Base-by-base conservation (phyloP, 2,888 invertebrate species). In the Meganola albula region DNA sequence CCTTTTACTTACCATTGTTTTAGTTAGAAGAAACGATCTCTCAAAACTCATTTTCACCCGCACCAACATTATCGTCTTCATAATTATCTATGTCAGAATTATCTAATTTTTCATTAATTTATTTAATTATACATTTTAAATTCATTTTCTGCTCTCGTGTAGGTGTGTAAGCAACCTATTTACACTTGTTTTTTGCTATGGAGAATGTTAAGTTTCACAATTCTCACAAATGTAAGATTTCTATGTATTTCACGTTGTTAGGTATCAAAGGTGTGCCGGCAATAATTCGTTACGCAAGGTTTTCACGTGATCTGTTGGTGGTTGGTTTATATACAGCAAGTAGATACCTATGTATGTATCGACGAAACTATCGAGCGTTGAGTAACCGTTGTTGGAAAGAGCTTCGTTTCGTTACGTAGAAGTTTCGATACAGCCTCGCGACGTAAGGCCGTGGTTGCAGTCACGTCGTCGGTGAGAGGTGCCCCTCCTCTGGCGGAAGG, bases 371-470 rank as follows among this genome's bases (percentile, higher is more conserved):
- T 82, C 71, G 67, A 63, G 69, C 71, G 71, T 84, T 84, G 82
- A 70, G 84, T 83, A 84, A 84, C 76, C 68, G 57, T 50, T 50
- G 65, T 62, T 80, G 74, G 82, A 80, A 82, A 82, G 79, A 84
- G 80, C 76, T 78, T 74, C 74, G 80, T 75, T 78, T 74, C 74
- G 76, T 83, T 83, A 80, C 82, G 82, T 82, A 76, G 74, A 77
- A 64, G 79, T 83, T 83, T 83, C 79, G 74, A 83, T 83, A 82
- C 80, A 83, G 76, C 82, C 84, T 84, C 84, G 84, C 82, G 71
- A 70, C 68, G 74, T 84, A 79, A 83, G 84, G 84, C 84, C 84
- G 83, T 72, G 76, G 77, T 75, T 77, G 78, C 82, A 79, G 82
- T 80, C 84, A 84, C 84, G 83, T 82, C 71, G 79, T 34, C 75